These are phyloP conservation scores for Hormaphis cornu DNA, from an alignment of 1,140 invertebrate species.

Conservation along the genomic window DNA sequence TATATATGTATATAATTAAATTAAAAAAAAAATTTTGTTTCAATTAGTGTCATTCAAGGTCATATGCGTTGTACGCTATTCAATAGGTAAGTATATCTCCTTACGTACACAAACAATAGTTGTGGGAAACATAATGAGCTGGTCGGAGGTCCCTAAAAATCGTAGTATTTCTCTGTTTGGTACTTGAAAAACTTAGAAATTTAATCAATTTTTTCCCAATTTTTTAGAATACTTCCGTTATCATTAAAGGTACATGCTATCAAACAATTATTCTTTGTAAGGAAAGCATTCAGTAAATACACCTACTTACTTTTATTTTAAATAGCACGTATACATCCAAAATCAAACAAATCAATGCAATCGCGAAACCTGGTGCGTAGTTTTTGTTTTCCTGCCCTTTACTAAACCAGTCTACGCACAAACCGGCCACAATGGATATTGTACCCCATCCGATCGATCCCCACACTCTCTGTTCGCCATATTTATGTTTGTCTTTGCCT, in stretches of 20 bases:
- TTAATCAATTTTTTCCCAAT: too few species aligned
- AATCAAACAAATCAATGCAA: constrained; percentile 52
- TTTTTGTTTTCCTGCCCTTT: constrained; percentile 48
- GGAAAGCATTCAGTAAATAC: neutral
- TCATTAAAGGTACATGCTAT: neutral
- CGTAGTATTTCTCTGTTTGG: too few species aligned
- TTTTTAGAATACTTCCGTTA: too few species aligned
- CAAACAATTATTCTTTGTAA: neutral
- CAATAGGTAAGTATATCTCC: too few species aligned
- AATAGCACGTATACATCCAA: constrained; percentile 55
- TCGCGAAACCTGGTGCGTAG: constrained; percentile 59
- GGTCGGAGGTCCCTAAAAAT: too few species aligned
- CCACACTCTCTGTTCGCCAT: constrained; percentile 67
- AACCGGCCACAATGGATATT: constrained; percentile 57
- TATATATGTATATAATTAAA: too few species aligned
- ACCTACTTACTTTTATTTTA: constrained; percentile 49
- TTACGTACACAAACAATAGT: too few species aligned
- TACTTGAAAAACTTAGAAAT: too few species aligned
- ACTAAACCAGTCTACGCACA: constrained; percentile 52
- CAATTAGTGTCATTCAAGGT: too few species aligned
- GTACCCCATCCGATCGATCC: constrained; percentile 65
- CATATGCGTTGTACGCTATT: too few species aligned
- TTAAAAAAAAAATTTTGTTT: too few species aligned
- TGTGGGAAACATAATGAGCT: too few species aligned
- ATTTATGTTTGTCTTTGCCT: constrained; percentile 52